phyloP scores from a whole-genome alignment of 2,113 vertebrate genomes.

The Oplegnathus fasciatus region DNA sequence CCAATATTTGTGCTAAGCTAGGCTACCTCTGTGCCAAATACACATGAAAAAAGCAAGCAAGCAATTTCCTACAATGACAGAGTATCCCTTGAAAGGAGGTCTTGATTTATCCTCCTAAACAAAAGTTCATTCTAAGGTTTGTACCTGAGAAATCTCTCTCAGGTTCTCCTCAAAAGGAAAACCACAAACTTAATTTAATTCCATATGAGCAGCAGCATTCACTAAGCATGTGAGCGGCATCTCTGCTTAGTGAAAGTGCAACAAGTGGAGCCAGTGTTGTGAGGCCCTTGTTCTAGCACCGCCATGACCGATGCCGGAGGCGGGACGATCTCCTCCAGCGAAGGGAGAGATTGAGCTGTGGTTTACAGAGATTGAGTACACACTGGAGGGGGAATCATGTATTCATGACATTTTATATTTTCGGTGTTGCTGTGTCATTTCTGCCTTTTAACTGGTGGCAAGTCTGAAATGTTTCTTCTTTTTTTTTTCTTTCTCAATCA shows the following conservation, averaged over 20 bases:
- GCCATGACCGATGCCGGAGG: constrained; percentile 13
- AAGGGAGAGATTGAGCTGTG: constrained; percentile 24
- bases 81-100: not conserved
- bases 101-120: constrained; percentile 12
- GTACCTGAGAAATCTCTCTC: not conserved
- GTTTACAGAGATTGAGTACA: constrained; percentile 50
- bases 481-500: constrained; percentile 30
- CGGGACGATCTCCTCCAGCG: not conserved
- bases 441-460: constrained; percentile 53
- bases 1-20: not conserved
- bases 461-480: constrained; percentile 12
- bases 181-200: constrained; percentile 9
- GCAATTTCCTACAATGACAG: not conserved
- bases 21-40: not conserved
- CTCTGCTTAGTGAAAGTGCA: constrained; percentile 13
- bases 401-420: constrained; percentile 65
- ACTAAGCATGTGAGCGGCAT: not conserved
- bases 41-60: not conserved
- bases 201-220: not conserved
- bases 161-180: not conserved
- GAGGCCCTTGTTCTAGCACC: constrained; percentile 9
- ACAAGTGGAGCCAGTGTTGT: constrained; percentile 26
- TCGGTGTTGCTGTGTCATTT: constrained; percentile 37
- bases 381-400: constrained; percentile 39
- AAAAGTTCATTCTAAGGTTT: not conserved